These are phyloP conservation scores for Agrilus planipennis DNA, from an alignment of 1,140 invertebrate species.

Conservation along the genomic window DNA sequence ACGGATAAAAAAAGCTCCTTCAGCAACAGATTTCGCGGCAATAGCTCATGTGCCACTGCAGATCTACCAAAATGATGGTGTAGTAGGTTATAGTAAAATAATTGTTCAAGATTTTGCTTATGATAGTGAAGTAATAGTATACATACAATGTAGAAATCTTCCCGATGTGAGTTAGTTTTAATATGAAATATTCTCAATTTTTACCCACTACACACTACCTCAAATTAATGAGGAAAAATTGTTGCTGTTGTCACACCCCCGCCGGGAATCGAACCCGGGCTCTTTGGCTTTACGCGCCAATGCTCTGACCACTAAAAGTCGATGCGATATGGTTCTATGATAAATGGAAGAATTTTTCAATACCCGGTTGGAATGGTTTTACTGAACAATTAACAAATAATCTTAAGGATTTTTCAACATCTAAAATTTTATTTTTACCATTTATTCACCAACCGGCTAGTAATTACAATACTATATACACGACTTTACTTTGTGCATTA, in stretches of 20 bases:
- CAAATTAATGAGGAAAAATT: too few species aligned
- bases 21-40: conserved; percentile 18
- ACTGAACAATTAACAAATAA: conserved; percentile 18
- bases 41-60: conserved; percentile 23
- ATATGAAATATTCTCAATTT: too few species aligned
- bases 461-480: conserved; percentile 27
- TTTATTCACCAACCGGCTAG: conserved; percentile 31
- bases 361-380: conserved; percentile 22
- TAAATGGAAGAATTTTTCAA: conserved; percentile 12
- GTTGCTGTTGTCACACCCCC: too few species aligned
- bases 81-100: conserved; percentile 10
- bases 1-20: conserved; percentile 14
- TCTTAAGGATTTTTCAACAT: conserved; percentile 18
- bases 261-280: too few species aligned
- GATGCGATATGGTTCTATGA: conserved; percentile 18
- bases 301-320: conserved; percentile 10
- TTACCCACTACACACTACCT: too few species aligned
- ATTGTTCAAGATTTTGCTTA: conserved; percentile 4
- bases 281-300: too few species aligned
- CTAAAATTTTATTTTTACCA: conserved; percentile 29
- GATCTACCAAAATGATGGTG: conserved; percentile 20
- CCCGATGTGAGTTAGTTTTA: too few species aligned
- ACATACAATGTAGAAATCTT: too few species aligned
- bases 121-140: conserved; percentile 5
- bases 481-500: conserved; percentile 30